These are phyloP conservation scores for Rostratula benghalensis DNA, from an alignment of 2,113 vertebrate genomes.

Conservation along the genomic window DNA sequence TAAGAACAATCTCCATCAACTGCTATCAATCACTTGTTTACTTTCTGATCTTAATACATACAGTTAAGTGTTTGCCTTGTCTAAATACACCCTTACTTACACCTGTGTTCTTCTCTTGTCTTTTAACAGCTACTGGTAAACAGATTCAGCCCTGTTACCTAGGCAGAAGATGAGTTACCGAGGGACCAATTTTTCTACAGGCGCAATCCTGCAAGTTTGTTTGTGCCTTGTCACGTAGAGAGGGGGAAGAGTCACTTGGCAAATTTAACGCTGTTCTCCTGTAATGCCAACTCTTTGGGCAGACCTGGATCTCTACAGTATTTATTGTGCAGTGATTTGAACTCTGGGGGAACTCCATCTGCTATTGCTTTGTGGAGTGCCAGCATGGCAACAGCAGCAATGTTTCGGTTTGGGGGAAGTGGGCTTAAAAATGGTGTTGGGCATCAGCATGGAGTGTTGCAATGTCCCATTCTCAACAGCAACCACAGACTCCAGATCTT, in stretches of 20 bases:
- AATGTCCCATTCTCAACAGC: neutral
- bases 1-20: neutral
- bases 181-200: neutral
- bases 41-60: neutral
- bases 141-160: neutral
- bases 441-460: neutral
- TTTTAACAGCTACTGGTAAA: neutral
- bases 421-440: neutral
- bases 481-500: neutral
- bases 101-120: neutral
- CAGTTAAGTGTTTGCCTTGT: neutral
- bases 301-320: neutral
- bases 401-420: neutral
- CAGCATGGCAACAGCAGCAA: rapidly evolving
- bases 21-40: neutral
- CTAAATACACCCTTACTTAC: neutral
- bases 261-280: neutral
- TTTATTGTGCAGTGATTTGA: neutral
- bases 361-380: neutral
- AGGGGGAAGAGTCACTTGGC: neutral
- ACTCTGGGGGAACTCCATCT: neutral
- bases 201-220: neutral
- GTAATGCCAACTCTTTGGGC: neutral
- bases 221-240: neutral
- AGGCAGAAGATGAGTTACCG: neutral